These are phyloP conservation scores for Dolomedes plantarius DNA, from an alignment of 2,888 invertebrate species.

Conservation along the genomic window DNA sequence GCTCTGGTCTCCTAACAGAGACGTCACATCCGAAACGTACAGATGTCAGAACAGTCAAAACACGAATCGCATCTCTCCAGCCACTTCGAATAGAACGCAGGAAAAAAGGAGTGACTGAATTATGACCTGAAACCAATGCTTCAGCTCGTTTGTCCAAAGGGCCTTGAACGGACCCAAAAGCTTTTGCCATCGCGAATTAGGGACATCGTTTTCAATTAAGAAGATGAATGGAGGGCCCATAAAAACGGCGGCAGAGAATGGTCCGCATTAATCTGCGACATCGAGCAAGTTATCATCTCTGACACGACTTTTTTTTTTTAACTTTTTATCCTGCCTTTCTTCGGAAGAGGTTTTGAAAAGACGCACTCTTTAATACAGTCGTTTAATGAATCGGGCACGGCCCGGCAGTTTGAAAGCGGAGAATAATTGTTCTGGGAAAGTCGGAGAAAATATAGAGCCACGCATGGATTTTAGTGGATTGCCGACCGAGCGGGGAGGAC, in stretches of 20 bases:
- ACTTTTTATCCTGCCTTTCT: neutral
- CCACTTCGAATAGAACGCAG: conserved; percentile 16
- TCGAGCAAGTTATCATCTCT: conserved; percentile 51
- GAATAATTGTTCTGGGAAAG: conserved; percentile 7
- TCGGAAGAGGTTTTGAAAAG: neutral
- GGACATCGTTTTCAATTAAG: conserved; percentile 54
- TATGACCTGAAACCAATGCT: conserved; percentile 11
- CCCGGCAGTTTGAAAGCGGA: conserved; percentile 20
- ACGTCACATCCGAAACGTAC: neutral
- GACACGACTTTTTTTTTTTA: conserved; percentile 31
- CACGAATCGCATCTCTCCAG: conserved; percentile 19
- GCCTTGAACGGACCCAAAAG: conserved; percentile 10
- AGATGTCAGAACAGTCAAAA: conserved; percentile 19
- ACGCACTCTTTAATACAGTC: neutral
- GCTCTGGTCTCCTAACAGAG: too few species aligned
- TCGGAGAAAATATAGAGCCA: neutral
- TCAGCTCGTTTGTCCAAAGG: conserved; percentile 12
- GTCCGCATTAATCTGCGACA: conserved; percentile 52
- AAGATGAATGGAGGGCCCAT: conserved; percentile 59
- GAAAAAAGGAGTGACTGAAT: neutral
- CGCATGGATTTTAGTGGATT: too few species aligned
- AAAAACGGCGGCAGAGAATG: conserved; percentile 40
- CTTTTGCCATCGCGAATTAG: conserved; percentile 25
- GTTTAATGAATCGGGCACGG: neutral
- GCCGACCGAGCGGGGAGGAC: too few species aligned